Percentiles rank a stretch among this genome's conserved stretches.
phyloP scores from a whole-genome alignment of 1,140 invertebrate genomes.

The Kradibia gibbosae region DNA sequence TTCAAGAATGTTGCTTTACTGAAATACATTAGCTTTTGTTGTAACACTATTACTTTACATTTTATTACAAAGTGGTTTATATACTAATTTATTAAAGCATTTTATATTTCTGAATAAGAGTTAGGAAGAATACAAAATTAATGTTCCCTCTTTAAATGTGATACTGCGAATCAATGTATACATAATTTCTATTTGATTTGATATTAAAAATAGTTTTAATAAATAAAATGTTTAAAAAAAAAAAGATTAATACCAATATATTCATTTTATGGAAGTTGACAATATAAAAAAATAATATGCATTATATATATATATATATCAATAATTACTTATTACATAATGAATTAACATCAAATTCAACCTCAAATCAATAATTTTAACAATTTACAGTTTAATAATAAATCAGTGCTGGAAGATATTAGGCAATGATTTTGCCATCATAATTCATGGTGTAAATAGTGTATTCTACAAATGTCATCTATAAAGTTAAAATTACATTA shows the following conservation, averaged over 20 bases:
- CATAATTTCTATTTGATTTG: constrained; percentile 9
- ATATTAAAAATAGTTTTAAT: background rate
- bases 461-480: constrained; percentile 59
- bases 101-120: constrained; percentile 42
- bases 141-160: constrained; percentile 30
- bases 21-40: constrained; percentile 7
- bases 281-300: background rate
- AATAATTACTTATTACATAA: constrained; percentile 31
- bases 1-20: background rate
- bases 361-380: constrained; percentile 9
- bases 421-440: constrained; percentile 49
- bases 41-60: background rate
- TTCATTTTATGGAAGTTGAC: background rate
- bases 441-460: constrained; percentile 50
- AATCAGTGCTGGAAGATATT: constrained; percentile 54
- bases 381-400: constrained; percentile 22
- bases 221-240: constrained; percentile 2
- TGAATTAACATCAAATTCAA: constrained; percentile 23
- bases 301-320: constrained; percentile 13
- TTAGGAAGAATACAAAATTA: constrained; percentile 60
- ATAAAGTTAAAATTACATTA: constrained; percentile 63
- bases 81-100: constrained; percentile 9
- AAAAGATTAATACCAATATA: background rate
- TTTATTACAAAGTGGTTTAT: background rate
- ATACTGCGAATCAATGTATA: background rate